Base-by-base conservation (phyloP, 2,888 invertebrate genomes). In the Congeria kusceri region DNA sequence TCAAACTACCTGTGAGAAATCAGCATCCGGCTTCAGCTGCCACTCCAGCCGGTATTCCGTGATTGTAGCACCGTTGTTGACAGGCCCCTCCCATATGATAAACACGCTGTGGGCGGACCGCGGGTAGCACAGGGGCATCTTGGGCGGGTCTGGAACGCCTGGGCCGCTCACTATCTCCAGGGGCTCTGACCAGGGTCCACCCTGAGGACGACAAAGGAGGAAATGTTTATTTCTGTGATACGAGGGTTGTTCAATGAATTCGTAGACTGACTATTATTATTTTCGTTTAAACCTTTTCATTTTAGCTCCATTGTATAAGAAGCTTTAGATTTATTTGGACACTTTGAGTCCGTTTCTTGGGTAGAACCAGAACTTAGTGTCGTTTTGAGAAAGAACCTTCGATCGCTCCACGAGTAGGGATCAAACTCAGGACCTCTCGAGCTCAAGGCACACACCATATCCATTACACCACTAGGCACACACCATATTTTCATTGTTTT, bases 91-190 rank as follows among this genome's bases (percentile, higher is more conserved):
- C 98, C 98, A 98, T 77, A 95, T 95, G 71, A 97, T 95, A 66
- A 95, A 94, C 13, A 96, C 95, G 86, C 95, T 95, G 88, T 96
- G 96, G 29, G 97, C 95, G 56, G 96, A 95, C 90, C 96, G 96
- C 77, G 96, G 95, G 49, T 91, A 90, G 28, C 95, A 95, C 73
- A 93, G 89, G 0, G 95, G 94, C 13, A 96, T 95, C 39, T 94
- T 92, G 0, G 97, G 97, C n/a, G 96, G 94, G 87, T 96, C 96
- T 0, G 98, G 98, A 18, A 96, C 95, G 13, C 97, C 97, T 5
- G 97, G 95, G 9, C 97, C 97, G 83, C 97, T 97, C 53, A 95
- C 94, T 84, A 97, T 96, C 86, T 95, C 95, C 86, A 97, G 94
- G 78, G 95, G 94, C 61, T 96, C 95, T 11, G 98, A 98, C 95